Evolutionary conservation across 1,140 invertebrate genomes (phyloP).

Genomic region (Drosophila sturtevanti): DNA sequence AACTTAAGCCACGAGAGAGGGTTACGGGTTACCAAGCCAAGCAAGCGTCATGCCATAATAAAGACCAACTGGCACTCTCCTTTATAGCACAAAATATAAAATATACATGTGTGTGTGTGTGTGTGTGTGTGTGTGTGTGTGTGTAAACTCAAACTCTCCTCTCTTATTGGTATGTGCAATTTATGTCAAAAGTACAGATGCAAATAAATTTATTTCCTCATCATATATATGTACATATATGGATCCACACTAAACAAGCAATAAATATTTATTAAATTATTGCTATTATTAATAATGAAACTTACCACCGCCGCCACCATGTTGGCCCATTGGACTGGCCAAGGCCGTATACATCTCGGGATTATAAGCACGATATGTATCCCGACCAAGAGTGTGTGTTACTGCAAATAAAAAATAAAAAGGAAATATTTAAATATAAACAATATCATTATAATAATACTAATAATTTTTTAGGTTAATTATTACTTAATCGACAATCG

Average conservation of each 20-base stretch:
- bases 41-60: constrained; percentile 27
- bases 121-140: no score
- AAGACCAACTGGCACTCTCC: constrained; percentile 42
- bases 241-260: not conserved
- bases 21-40: not conserved
- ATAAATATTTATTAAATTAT: constrained; percentile 41
- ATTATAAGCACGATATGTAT: constrained; percentile 51
- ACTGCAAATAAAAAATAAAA: constrained; percentile 42
- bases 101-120: no score
- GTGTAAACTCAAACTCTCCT: no score
- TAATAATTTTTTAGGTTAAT: no score
- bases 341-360: constrained; percentile 46
- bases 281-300: constrained; percentile 22
- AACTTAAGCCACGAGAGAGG: constrained; percentile 29
- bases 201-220: constrained; percentile 10
- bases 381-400: constrained; percentile 51
- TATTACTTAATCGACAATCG: no score
- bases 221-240: no score
- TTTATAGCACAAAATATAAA: constrained; percentile 34
- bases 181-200: constrained; percentile 26
- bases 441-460: no score
- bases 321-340: constrained; percentile 38
- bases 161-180: constrained; percentile 38
- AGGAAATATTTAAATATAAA: no score
- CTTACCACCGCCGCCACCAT: constrained; percentile 56